A percentile compares a stretch with the other conserved stretches of the same genome.
These are phyloP conservation scores for Matsumurasca onukii DNA, from an alignment of 1,140 invertebrate species.

Conservation along the genomic window DNA sequence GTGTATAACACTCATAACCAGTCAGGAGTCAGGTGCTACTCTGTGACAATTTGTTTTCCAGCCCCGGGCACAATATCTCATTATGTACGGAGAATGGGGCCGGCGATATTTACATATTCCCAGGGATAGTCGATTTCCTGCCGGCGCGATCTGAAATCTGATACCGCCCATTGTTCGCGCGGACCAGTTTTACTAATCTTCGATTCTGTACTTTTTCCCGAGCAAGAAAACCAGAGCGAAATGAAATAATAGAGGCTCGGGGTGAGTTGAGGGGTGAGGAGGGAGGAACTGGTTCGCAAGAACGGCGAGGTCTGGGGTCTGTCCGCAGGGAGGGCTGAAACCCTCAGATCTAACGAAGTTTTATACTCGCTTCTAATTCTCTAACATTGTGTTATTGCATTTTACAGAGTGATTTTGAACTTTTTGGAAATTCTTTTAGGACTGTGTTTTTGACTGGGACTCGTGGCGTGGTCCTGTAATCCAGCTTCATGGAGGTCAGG, in stretches of 20 bases:
- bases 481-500: too few species aligned
- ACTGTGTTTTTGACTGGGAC: too few species aligned
- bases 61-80: neutral
- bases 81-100: neutral
- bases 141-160: neutral
- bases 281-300: slow-evolving; percentile 19
- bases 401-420: too few species aligned
- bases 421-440: too few species aligned
- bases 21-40: neutral
- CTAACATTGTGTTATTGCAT: too few species aligned
- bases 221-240: slow-evolving; percentile 23
- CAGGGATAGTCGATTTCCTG: neutral
- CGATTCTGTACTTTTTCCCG: slow-evolving; percentile 25
- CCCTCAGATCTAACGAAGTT: slow-evolving; percentile 13
- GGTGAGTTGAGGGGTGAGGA: neutral
- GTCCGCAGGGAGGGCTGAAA: neutral
- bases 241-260: slow-evolving; percentile 26
- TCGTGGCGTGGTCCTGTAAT: too few species aligned
- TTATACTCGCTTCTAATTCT: neutral
- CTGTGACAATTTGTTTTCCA: neutral
- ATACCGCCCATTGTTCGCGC: slow-evolving; percentile 13
- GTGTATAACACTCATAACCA: too few species aligned
- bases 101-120: neutral
- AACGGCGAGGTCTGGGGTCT: neutral
- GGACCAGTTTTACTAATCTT: slow-evolving; percentile 23